Evolutionary conservation across 2,113 vertebrate species (phyloP).

Genomic region (Ammospiza caudacuta): DNA sequence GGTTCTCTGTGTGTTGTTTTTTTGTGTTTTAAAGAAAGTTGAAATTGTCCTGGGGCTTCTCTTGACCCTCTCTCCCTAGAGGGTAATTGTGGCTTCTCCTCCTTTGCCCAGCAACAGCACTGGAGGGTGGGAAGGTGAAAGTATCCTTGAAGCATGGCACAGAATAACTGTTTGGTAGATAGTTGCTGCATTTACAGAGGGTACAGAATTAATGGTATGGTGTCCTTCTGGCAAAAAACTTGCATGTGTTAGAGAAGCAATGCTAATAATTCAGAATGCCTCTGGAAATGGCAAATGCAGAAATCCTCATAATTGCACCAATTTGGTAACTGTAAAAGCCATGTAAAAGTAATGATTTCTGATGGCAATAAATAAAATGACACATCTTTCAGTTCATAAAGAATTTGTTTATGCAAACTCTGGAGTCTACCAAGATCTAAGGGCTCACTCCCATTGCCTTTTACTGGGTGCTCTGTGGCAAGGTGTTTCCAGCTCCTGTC

Average conservation of each 20-base stretch:
- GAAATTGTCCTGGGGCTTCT: neutral
- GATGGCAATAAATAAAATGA: neutral
- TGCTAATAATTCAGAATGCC: neutral
- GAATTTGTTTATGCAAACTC: neutral
- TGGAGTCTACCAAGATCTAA: neutral
- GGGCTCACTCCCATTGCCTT: neutral
- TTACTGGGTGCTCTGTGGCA: neutral
- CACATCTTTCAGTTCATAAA: neutral
- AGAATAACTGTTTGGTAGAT: slow-evolving; percentile 27
- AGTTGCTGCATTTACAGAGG: slow-evolving; percentile 38
- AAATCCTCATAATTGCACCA: neutral
- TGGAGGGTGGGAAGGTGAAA: slow-evolving; percentile 13
- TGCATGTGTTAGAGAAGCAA: neutral
- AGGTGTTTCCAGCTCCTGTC: accelerated
- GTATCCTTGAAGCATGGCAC: slow-evolving; percentile 8
- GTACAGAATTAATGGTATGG: slow-evolving; percentile 23
- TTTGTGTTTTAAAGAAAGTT: neutral
- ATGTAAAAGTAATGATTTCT: neutral
- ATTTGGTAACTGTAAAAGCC: neutral
- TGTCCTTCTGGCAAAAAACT: slow-evolving; percentile 4
- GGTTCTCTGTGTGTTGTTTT: neutral
- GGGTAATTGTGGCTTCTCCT: neutral
- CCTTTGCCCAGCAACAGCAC: neutral
- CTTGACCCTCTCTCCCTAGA: neutral
- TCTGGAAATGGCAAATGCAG: slow-evolving; percentile 1